Base-by-base conservation (phyloP, 1,140 invertebrate species). In the Popillia japonica region DNA sequence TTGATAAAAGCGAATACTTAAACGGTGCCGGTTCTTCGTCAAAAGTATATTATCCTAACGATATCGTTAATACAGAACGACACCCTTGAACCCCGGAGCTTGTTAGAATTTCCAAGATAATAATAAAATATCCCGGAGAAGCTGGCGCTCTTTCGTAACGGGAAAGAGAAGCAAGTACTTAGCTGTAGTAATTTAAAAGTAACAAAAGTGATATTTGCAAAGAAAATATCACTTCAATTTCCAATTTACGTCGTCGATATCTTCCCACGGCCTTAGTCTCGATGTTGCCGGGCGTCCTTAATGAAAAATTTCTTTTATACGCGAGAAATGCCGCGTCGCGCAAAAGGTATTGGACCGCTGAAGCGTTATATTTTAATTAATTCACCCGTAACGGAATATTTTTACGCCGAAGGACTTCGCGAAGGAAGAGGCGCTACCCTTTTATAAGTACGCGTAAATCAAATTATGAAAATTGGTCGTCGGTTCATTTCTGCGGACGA, bases 341-440 rank as follows among this genome's bases (percentile, higher is more conserved):
- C 42, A 14, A 44, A 44, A 14, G 48, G 14, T 55, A 17, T 55
- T 55, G 48, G n/a, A n/a, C 48, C 48, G 48, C n/a, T 55, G 11
- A 55, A 55, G 48, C 48, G 48, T 55, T 55, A 55, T 55, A 55
- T 55, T 55, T 55, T 55, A 55, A 55, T 55, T 55, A 55, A 55
- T 55, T 55, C 48, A 55, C 48, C 48, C 48, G 14, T 55, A n/a
- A 55, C 14, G 48, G 17, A n/a, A 55, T 55, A 55, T 55, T 55
- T 55, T 55, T 17, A 6, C n/a, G 48, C 2, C 2, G 14, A n/a
- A 17, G 14, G 42, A 10, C 42, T 44, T 3, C 14, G 42, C 7
- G 14, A 55, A n/a, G 48, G 17, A 55, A 55, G 48, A 17, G 14
- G 11, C 0, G 17, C 17, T 7, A 55, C 14, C n/a, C 48, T 55